A percentile compares a stretch with the other conserved stretches of the same genome.
These are phyloP conservation scores for Sarcophaga caerulescens DNA, from an alignment of 2,888 invertebrate genomes.

Conservation along the genomic window DNA sequence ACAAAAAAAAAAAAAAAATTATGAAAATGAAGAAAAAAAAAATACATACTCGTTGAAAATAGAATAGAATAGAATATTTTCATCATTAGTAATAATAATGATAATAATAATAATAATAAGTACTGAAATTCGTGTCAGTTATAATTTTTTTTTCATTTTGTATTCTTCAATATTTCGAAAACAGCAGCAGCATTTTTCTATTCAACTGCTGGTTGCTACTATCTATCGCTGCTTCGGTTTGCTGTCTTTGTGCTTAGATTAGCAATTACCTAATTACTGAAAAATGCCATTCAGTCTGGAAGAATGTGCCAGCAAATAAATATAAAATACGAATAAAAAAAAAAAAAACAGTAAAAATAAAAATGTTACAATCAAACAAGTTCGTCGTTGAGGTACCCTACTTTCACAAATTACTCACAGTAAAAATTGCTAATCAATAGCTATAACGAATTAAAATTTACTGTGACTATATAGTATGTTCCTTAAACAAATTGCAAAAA, in stretches of 20 bases:
- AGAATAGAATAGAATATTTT: slow-evolving; percentile 57
- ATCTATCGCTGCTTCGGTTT: not conserved
- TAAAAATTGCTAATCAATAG: too few relatives aligned
- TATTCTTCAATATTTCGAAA: not conserved
- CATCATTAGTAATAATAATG: slow-evolving; percentile 53
- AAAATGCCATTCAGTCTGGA: slow-evolving; percentile 65
- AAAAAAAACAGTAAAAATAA: slow-evolving; percentile 14
- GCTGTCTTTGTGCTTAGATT: slow-evolving; percentile 56
- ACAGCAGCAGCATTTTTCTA: slow-evolving; percentile 12
- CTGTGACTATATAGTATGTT: too few relatives aligned
- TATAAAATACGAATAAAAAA: slow-evolving; percentile 11
- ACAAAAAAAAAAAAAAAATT: slow-evolving; percentile 21
- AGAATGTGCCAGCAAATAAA: slow-evolving; percentile 53
- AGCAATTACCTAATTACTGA: slow-evolving; percentile 72
- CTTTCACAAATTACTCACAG: too few relatives aligned
- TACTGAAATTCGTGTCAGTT: slow-evolving; percentile 55
- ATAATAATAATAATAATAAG: not conserved
- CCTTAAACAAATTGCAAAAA: too few relatives aligned
- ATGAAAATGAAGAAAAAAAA: slow-evolving; percentile 10
- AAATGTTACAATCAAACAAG: too few relatives aligned
- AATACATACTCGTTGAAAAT: not conserved
- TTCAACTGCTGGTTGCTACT: not conserved
- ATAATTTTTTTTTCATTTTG: slow-evolving; percentile 12
- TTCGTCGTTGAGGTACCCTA: too few relatives aligned
- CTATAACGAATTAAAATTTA: too few relatives aligned